Evolutionary conservation across 2,113 vertebrate genomes (phyloP).

Genomic region (Psittacara wagleri): DNA sequence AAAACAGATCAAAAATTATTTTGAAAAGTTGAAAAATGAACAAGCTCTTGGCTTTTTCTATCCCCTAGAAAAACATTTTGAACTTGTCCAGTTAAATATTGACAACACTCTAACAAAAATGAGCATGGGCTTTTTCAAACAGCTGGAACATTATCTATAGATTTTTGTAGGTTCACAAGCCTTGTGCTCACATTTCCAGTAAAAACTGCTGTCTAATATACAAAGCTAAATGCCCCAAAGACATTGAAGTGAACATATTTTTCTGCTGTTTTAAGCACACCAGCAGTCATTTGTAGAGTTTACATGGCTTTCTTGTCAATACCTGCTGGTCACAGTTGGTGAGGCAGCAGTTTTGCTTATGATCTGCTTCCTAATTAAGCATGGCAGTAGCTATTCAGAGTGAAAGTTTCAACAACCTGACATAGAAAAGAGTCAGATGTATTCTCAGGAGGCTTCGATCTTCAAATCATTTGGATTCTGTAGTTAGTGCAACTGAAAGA

Average conservation of each 20-base stretch:
- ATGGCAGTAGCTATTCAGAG: not conserved
- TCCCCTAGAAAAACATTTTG: not conserved
- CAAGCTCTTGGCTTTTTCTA: not conserved
- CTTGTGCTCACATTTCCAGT: not conserved
- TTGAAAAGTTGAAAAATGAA: not conserved
- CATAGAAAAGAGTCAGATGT: not conserved
- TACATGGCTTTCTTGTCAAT: slow-evolving; percentile 60
- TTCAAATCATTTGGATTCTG: slow-evolving; percentile 2
- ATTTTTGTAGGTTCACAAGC: slow-evolving; percentile 46
- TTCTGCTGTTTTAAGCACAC: slow-evolving; percentile 55
- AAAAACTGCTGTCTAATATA: slow-evolving; percentile 43
- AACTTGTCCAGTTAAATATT: not conserved
- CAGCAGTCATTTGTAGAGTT: slow-evolving; percentile 44
- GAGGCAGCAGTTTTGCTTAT: slow-evolving; percentile 79
- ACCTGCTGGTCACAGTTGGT: slow-evolving; percentile 69
- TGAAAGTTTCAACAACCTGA: slow-evolving; percentile 20
- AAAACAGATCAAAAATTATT: slow-evolving; percentile 1
- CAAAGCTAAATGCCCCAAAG: slow-evolving; percentile 25
- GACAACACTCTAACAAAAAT: not conserved
- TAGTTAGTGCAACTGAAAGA: not conserved
- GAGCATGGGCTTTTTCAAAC: not conserved
- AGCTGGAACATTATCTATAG: slow-evolving; percentile 31
- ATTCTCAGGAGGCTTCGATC: not conserved
- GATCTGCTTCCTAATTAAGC: slow-evolving; percentile 57
- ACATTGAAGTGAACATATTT: slow-evolving; percentile 26